A percentile compares a stretch with the other conserved stretches of the same genome.
Evolutionary conservation across 30 jellyfish, hydroid and myxozoan genomes (phyloP).

Genomic region (Cassiopea xamachana): DNA sequence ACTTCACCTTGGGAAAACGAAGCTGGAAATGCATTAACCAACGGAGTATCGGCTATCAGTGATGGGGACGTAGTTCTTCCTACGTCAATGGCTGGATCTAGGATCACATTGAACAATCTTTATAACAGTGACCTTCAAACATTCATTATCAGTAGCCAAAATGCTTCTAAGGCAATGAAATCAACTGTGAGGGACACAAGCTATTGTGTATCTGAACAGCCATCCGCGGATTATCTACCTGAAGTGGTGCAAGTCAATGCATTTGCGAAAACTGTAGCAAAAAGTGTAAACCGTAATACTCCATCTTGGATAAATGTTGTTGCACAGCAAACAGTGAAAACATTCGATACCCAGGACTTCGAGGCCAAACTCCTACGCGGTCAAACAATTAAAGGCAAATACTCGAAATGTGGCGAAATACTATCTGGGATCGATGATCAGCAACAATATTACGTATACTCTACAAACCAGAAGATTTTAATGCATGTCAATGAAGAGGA

Average conservation of each 20-base stretch:
- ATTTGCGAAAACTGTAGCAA: slow-evolving; percentile 51
- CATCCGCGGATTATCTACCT: slow-evolving; percentile 57
- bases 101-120: neutral
- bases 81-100: slow-evolving; percentile 43
- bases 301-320: slow-evolving; percentile 54
- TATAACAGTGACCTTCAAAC: slow-evolving; percentile 9
- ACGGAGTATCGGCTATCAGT: slow-evolving; percentile 33
- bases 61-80: slow-evolving; percentile 51
- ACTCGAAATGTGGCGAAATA: slow-evolving; percentile 40
- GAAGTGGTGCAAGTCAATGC: slow-evolving; percentile 60
- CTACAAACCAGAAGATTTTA: slow-evolving; percentile 46
- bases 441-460: slow-evolving; percentile 8
- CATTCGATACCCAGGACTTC: slow-evolving; percentile 36
- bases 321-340: slow-evolving; percentile 11
- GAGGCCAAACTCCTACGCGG: slow-evolving; percentile 46
- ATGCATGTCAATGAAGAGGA: slow-evolving; percentile 57
- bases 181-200: neutral
- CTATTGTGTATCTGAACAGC: slow-evolving; percentile 31
- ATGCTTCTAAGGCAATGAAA: neutral
- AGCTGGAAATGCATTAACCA: slow-evolving; percentile 1
- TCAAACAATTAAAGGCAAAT: neutral
- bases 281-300: slow-evolving; percentile 58
- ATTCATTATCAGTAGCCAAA: neutral
- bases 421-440: neutral
- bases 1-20: slow-evolving; percentile 48